Percentiles rank a stretch among this genome's conserved stretches.
Conservation (phyloP, 2,113 vertebrate species). For the Erythrocebus patas region DNA sequence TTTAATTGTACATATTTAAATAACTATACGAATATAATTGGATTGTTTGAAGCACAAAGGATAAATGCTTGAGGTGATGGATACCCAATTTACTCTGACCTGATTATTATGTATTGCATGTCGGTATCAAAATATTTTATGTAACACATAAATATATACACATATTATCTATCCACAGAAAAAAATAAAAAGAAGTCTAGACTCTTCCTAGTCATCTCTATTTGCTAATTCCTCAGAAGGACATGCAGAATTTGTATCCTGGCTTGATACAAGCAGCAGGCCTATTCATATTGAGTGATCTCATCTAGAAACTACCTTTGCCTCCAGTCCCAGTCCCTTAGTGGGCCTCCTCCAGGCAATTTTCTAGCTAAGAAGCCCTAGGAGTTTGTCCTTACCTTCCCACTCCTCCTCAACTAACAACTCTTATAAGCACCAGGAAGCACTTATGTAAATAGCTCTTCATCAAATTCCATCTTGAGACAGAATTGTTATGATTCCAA, state of each 20-base stretch:
- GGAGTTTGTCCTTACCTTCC: slow-evolving; percentile 5
- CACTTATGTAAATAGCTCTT: slow-evolving; percentile 63
- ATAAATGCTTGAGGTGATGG: no score
- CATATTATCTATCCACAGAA: background rate
- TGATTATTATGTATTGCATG: no score
- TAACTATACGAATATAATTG: no score
- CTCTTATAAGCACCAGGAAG: slow-evolving; percentile 56
- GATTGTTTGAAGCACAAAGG: no score
- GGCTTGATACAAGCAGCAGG: background rate
- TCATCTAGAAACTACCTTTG: background rate
- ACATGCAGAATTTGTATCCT: background rate
- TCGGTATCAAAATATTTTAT: no score
- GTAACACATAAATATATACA: no score
- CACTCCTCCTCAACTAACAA: background rate
- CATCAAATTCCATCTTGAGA: slow-evolving; percentile 55
- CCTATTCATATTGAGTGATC: background rate
- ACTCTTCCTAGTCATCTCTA: slow-evolving; percentile 41
- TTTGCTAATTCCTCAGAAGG: slow-evolving; percentile 33
- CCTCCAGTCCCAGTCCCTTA: background rate
- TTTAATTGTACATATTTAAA: no score
- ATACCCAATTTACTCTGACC: no score
- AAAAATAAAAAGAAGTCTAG: background rate
- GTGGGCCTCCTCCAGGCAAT: background rate
- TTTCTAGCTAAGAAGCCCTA: background rate
- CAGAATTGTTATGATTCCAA: slow-evolving; percentile 65